phyloP scores from a whole-genome alignment of 2,888 invertebrate genomes.

The Kryphioiulus occultus region DNA sequence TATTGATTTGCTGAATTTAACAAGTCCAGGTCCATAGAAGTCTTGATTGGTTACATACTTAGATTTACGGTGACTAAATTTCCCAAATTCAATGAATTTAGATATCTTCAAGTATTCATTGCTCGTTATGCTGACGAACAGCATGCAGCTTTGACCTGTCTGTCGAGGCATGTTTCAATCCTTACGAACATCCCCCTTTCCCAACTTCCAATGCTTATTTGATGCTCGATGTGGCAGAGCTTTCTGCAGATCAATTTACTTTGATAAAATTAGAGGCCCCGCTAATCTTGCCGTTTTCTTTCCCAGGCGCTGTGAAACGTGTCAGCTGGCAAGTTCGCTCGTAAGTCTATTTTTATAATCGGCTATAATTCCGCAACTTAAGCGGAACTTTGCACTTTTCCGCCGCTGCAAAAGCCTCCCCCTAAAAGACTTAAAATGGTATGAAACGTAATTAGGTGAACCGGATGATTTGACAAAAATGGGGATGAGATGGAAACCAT shows the following conservation, averaged over 20 bases:
- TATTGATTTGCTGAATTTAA: no score
- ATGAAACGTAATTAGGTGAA: not conserved
- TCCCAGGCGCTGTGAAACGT: not conserved
- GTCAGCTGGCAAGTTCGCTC: not conserved
- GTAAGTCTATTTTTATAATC: not conserved
- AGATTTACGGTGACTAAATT: no score
- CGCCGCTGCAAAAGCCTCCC: not conserved
- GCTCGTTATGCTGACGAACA: no score
- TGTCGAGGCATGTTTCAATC: no score
- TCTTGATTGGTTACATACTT: no score
- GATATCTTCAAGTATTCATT: no score
- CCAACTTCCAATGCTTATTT: no score
- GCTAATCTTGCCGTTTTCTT: not conserved
- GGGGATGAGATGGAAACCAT: not conserved
- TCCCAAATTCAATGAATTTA: no score
- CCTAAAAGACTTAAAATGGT: not conserved
- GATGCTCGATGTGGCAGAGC: not conserved
- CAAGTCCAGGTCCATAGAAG: no score
- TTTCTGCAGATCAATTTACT: not conserved
- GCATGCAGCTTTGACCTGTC: no score
- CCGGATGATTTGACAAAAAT: constrained; percentile 5
- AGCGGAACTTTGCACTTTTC: not conserved
- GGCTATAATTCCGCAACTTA: constrained; percentile 5
- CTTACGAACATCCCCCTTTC: no score
- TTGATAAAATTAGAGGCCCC: not conserved